Conservation (phyloP, 2,888 invertebrate genomes). For the Drosophila sordidula region DNA sequence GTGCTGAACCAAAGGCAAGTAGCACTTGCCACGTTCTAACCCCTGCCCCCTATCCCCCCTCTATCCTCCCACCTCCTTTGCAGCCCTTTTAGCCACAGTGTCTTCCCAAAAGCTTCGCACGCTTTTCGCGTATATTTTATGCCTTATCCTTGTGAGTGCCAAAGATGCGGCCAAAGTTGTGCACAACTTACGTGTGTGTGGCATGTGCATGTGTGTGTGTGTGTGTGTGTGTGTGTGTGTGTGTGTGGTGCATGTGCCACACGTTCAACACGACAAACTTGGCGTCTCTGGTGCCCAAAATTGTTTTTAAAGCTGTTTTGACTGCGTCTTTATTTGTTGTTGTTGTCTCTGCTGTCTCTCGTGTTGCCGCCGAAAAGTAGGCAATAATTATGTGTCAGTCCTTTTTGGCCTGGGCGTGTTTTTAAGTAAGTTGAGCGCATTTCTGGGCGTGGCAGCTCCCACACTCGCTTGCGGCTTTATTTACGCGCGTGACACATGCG, state of each 20-base stretch:
- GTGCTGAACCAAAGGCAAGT: constrained; percentile 58
- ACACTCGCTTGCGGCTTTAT: constrained; percentile 2
- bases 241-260: constrained; percentile 11
- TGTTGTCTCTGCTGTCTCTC: constrained; percentile 8
- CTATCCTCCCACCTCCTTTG: background rate
- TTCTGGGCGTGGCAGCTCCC: constrained; percentile 13
- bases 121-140: constrained; percentile 62
- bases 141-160: constrained; percentile 46
- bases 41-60: constrained; percentile 2
- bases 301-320: constrained; percentile 64
- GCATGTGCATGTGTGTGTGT: background rate
- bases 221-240: constrained; percentile 1
- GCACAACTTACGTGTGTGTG: constrained; percentile 18
- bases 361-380: constrained; percentile 52
- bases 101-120: constrained; percentile 45
- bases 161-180: constrained; percentile 24
- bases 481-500: background rate
- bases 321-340: constrained; percentile 32
- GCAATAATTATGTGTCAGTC: constrained; percentile 72
- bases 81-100: constrained; percentile 1
- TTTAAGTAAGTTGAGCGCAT: background rate
- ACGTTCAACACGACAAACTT: constrained; percentile 45
- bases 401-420: constrained; percentile 22
- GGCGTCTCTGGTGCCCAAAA: constrained; percentile 60
- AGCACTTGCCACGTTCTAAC: constrained; percentile 30